phyloP scores from a whole-genome alignment of 2,113 vertebrate species.

The Forbesichthys papilliferus region DNA sequence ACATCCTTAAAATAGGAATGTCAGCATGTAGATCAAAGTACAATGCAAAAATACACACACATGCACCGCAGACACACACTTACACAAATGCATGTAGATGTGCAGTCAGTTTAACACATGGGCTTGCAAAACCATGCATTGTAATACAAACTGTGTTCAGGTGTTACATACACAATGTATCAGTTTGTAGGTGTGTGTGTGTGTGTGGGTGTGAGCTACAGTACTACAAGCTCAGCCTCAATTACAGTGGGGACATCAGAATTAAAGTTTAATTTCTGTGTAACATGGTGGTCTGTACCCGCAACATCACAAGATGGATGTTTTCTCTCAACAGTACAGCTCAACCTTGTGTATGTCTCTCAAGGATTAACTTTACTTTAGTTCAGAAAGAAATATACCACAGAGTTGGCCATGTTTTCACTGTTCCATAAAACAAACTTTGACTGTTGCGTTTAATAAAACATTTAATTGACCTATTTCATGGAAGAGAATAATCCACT shows the following conservation, averaged over 20 bases:
- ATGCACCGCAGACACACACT: constrained; percentile 33
- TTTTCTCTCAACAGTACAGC: constrained; percentile 58
- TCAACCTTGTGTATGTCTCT: constrained; percentile 33
- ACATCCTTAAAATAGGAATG: constrained; percentile 32
- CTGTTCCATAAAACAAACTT: too few species aligned
- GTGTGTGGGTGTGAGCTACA: constrained; percentile 11
- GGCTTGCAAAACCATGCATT: neutral
- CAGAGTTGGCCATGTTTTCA: neutral
- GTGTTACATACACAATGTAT: too few species aligned
- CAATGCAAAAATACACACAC: neutral
- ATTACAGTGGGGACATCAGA: constrained; percentile 67
- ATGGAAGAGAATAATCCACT: neutral
- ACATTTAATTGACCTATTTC: constrained; percentile 21
- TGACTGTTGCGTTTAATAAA: neutral
- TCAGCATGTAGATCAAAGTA: constrained; percentile 28
- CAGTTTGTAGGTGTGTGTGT: too few species aligned
- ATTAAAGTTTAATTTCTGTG: constrained; percentile 72
- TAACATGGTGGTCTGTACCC: constrained; percentile 52
- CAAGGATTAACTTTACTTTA: constrained; percentile 60
- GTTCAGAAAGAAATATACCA: constrained; percentile 44
- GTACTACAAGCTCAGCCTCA: constrained; percentile 63
- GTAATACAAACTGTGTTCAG: too few species aligned
- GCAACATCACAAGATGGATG: constrained; percentile 57
- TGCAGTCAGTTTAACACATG: constrained; percentile 14
- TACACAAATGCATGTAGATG: constrained; percentile 20